Base-by-base conservation (phyloP, 2,113 vertebrate species). In the Naja naja region DNA sequence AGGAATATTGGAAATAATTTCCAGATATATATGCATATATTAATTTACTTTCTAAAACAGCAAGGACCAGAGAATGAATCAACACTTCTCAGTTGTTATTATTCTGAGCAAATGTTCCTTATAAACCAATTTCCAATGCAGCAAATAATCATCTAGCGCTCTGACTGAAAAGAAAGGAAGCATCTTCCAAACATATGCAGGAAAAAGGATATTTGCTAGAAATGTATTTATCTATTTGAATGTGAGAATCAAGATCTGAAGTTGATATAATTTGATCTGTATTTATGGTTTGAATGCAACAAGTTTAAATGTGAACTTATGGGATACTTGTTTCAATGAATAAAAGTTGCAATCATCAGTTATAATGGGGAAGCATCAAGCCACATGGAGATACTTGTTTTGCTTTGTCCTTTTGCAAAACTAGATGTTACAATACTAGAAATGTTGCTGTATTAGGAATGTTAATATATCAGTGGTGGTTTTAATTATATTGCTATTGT, bases 1-100 rank as follows among this genome's bases (percentile, higher is more conserved):
- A 91, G 60, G 25, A 1, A 25, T 30, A 52, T 89, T 93, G 1
- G 30, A 89, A 91, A 53, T 91, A 58, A 93, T 93, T 85, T 90
- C 69, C 74, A 86, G 54, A 60, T 39, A 60, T 39, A 60, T 20
- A 8, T 22, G 45, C 39, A 89, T 18, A 20, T 81, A 27, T 39
- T 14, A 53, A 54, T 30, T 81, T 34, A 11, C 1, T 87, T 27
- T 69, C 74, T 43, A 81, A 81, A 81, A 81, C 74, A 81, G 30
- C 14, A 54, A 20, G 1, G 86, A n/a, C 7, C 5, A 52, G 49
- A 53, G 14, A 53, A 18, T 9, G 47, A 30, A 87, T 14, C 85
- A 30, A 52, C 25, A 49, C 5, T 87, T 47, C 85, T 30, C 47
- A 87, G 5, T 27, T 87, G 20, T 45, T 86, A 52, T 52, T 87